phyloP scores from a whole-genome alignment of 2,888 invertebrate species.

The Drosophila leonis region DNA sequence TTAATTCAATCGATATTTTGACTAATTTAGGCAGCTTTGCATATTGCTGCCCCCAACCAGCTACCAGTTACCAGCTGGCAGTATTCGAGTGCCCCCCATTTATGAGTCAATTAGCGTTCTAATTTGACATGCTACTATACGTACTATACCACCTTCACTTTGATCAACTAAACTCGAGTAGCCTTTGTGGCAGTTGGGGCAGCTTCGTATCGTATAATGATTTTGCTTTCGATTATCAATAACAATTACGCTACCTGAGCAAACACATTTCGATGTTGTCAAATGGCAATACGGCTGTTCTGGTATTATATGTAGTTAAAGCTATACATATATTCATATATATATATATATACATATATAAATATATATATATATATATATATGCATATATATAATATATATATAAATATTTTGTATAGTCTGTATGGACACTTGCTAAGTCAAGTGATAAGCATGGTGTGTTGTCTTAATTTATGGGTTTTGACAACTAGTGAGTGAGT shows the following conservation, averaged over 20 bases:
- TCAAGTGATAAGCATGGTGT: constrained; percentile 45
- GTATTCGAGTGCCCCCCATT: constrained; percentile 21
- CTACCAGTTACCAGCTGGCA: not conserved
- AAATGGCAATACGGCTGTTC: constrained; percentile 64
- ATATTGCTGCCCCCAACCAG: constrained; percentile 15
- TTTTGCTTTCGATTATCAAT: constrained; percentile 44
- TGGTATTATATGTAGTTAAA: constrained; percentile 6
- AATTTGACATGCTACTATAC: constrained; percentile 69
- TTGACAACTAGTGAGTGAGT: constrained; percentile 54
- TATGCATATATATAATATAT: no score
- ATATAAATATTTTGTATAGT: constrained; percentile 5
- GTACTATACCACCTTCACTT: constrained; percentile 17
- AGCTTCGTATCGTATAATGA: not conserved
- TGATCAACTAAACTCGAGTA: not conserved
- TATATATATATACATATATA: no score
- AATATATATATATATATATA: no score
- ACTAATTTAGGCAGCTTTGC: constrained; percentile 53
- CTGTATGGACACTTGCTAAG: constrained; percentile 44
- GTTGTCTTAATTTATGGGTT: constrained; percentile 58
- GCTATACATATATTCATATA: not conserved
- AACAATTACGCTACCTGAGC: constrained; percentile 59
- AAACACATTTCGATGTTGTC: constrained; percentile 69
- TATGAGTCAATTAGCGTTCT: constrained; percentile 66
- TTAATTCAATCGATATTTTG: constrained; percentile 70
- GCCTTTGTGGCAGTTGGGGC: constrained; percentile 6